These are phyloP conservation scores for Bovichtus diacanthus DNA, from an alignment of 2,797 vertebrate species.

Conservation along the genomic window DNA sequence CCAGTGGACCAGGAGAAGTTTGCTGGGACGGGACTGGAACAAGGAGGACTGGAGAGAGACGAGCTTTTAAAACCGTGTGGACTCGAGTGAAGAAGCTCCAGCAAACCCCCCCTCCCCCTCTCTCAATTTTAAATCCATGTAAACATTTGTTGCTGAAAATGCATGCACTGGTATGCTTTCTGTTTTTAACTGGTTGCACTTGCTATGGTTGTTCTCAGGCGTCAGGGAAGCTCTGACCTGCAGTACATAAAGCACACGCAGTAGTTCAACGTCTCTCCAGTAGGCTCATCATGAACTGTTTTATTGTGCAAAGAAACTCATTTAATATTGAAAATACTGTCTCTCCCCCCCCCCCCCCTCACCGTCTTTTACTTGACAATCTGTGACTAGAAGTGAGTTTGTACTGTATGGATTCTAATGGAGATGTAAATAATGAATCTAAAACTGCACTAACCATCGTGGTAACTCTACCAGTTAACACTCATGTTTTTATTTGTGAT, in stretches of 20 bases:
- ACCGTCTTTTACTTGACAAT: slow-evolving; percentile 78
- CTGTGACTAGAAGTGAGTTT: slow-evolving; percentile 76
- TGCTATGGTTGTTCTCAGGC: slow-evolving; percentile 69
- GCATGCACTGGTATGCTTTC: slow-evolving; percentile 73
- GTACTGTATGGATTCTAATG: slow-evolving; percentile 70
- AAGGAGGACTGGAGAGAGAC: slow-evolving; percentile 73
- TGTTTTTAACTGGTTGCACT: slow-evolving; percentile 68
- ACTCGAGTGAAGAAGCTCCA: slow-evolving; percentile 28
- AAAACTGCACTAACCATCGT: slow-evolving; percentile 77
- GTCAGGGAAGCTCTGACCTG: slow-evolving; percentile 45
- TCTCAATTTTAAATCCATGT: slow-evolving; percentile 40
- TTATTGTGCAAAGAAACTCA: slow-evolving; percentile 56
- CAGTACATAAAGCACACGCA: slow-evolving; percentile 48
- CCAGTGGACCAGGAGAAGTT: slow-evolving; percentile 42
- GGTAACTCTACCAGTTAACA: slow-evolving; percentile 65
- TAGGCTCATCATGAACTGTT: slow-evolving; percentile 46
- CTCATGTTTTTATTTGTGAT: slow-evolving; percentile 76
- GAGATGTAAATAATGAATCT: slow-evolving; percentile 73
- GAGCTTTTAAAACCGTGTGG: slow-evolving; percentile 69
- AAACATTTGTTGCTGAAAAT: slow-evolving; percentile 61
- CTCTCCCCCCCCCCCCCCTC: slow-evolving; percentile 27
- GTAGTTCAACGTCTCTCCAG: slow-evolving; percentile 53
- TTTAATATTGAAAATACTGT: slow-evolving; percentile 41
- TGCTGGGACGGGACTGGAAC: slow-evolving; percentile 55
- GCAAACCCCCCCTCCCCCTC: no score